A percentile compares a stretch with the other conserved stretches of the same genome.
These are phyloP conservation scores for Nestor notabilis DNA, from an alignment of 2,113 vertebrate genomes.

Conservation along the genomic window DNA sequence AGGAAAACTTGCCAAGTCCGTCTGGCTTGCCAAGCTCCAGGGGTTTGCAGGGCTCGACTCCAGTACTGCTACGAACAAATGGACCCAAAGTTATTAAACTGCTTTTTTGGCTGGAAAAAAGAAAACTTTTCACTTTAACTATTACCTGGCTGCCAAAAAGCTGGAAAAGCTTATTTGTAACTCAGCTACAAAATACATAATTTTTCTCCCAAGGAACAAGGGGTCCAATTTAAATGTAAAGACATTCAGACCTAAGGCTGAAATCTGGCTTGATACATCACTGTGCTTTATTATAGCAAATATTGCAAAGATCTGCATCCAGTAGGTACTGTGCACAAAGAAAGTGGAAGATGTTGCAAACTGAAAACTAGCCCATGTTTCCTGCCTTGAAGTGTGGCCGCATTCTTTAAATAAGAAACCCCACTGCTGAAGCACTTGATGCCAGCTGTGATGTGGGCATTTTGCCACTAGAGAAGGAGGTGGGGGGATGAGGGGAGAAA, in stretches of 20 bases:
- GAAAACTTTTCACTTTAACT: slow-evolving; percentile 69
- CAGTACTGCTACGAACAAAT: slow-evolving; percentile 68
- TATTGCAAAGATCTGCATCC: background rate
- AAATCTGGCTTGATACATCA: background rate
- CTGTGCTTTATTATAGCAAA: background rate
- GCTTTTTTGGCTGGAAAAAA: slow-evolving; percentile 67
- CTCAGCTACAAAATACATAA: background rate
- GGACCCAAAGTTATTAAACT: slow-evolving; percentile 71
- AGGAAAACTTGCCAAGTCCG: slow-evolving; percentile 64
- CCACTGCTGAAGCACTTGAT: background rate
- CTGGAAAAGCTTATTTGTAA: slow-evolving; percentile 54
- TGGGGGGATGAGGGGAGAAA: background rate
- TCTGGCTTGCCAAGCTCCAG: slow-evolving; percentile 74
- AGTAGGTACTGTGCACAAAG: background rate
- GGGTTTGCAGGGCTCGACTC: slow-evolving; percentile 66
- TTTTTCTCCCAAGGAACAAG: slow-evolving; percentile 13
- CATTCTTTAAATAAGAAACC: background rate
- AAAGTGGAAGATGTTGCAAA: background rate
- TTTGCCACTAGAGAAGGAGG: background rate
- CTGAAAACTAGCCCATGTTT: background rate
- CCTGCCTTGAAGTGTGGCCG: background rate
- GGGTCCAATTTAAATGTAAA: slow-evolving; percentile 4
- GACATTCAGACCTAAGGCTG: slow-evolving; percentile 11
- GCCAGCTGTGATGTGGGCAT: slow-evolving; percentile 21
- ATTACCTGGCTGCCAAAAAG: slow-evolving; percentile 63